Percentiles rank a stretch among this genome's conserved stretches.
Evolutionary conservation across 2,797 vertebrate species (phyloP).

Genomic region (Otus scops): DNA sequence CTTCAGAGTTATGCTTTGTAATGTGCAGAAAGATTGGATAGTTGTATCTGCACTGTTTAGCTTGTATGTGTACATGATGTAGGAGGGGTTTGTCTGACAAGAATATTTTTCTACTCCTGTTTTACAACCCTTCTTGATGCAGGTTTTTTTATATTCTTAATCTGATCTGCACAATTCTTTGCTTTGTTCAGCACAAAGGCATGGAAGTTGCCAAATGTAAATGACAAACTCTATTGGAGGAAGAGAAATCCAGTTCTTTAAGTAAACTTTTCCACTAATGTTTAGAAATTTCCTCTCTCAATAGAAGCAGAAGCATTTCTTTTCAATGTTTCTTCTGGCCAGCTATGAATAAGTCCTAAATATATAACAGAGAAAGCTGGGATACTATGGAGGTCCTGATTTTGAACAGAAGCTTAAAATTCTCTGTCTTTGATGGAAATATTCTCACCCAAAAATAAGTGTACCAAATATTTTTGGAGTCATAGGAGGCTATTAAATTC

Average conservation of each 20-base stretch:
- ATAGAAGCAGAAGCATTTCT: neutral
- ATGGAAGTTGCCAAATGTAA: slow-evolving; percentile 1
- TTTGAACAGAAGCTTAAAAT: neutral
- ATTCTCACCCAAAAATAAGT: neutral
- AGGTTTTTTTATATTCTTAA: neutral
- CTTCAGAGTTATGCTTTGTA: neutral
- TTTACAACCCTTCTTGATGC: neutral
- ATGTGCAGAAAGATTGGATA: neutral
- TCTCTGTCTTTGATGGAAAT: neutral
- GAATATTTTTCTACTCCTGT: neutral
- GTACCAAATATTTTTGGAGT: neutral
- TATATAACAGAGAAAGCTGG: neutral
- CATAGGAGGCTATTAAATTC: neutral
- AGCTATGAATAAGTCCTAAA: neutral
- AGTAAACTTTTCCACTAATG: neutral
- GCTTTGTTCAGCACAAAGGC: neutral
- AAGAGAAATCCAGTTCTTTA: neutral
- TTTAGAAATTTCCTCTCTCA: neutral
- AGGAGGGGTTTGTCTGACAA: neutral
- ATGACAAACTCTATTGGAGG: neutral
- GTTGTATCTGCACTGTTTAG: neutral
- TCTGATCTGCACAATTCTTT: neutral
- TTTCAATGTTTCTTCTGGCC: neutral
- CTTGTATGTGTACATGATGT: neutral
- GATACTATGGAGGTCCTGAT: neutral